Evolutionary conservation across 2,797 vertebrate genomes (phyloP), one percentile per base, ranked within the genome.

Genomic region (Hydrocynus forskahlii): DNA sequence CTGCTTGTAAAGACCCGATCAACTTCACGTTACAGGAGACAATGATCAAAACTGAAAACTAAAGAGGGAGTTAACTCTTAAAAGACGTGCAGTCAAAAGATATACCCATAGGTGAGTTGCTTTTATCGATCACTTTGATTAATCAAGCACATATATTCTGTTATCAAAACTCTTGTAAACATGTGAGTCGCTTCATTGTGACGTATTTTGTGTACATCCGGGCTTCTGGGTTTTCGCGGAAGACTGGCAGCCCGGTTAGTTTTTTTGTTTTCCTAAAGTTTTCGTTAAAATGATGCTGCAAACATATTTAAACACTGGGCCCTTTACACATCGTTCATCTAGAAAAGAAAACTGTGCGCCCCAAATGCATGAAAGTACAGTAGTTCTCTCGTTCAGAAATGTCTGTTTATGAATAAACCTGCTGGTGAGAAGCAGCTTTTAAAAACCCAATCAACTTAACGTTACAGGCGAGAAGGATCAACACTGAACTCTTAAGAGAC

Each of bases 131-230:
- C 1, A 5, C 12, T 55, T 55, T 55, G 16, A 55, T 5, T 14
- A 52, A 3, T 19, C 16, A 55, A 55, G 19, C 6, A 19, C 10
- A 55, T 19, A 0, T 19, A 7, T 19, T 6, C 50, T 54, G 14
- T 19, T 55, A 5, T 55, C 9, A 54, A 57, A 21, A n/a, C 35
- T 35, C 2, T 35, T 35, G 35, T 2, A 35, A 35, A 35, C 4
- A 35, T 4, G 35, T 35, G 35, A 19, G 52, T 23, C 21, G 7
- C n/a, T 60, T 60, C 9, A 8, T 7, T 23, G 57, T 60, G 57
- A 81, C 45, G 68, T 71, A 2, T 1, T 64, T 40, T 38, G 43
- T 67, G 6, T 62, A 64, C 75, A 17, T 78, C 68, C 60, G 48
- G 48, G 5, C 38, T 10, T 45, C 1, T 25, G 48, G 45, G 5